These are phyloP conservation scores for Drosophila austrosaltans DNA, from an alignment of 2,888 invertebrate species.

Conservation along the genomic window DNA sequence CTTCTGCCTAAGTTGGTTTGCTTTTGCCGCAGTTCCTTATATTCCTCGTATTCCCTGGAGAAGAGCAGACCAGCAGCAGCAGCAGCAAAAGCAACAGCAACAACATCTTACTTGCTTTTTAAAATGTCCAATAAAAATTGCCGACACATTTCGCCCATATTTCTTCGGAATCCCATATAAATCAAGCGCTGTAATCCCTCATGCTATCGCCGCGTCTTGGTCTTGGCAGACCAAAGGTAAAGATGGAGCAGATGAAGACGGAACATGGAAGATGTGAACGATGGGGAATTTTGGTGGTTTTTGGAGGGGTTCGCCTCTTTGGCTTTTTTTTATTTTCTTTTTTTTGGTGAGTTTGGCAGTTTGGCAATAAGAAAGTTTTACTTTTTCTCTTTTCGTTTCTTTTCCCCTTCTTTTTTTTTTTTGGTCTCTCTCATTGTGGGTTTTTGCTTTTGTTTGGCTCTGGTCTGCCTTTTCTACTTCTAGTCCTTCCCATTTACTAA, in stretches of 20 bases:
- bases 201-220: constrained; percentile 82
- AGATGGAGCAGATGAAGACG: constrained; percentile 21
- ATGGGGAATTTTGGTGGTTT: background rate
- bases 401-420: constrained; percentile 65
- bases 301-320: constrained; percentile 13
- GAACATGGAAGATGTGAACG: constrained; percentile 7
- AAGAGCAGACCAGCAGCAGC: constrained; percentile 29
- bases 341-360: constrained; percentile 71
- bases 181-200: constrained; percentile 84
- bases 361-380: constrained; percentile 79
- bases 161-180: constrained; percentile 84
- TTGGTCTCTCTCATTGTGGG: constrained; percentile 34
- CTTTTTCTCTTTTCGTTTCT: constrained; percentile 63
- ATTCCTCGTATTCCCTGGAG: constrained; percentile 77
- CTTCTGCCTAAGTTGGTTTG: constrained; percentile 6
- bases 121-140: constrained; percentile 85
- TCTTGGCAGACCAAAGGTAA: constrained; percentile 52
- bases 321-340: constrained; percentile 14
- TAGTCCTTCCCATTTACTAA: constrained; percentile 18
- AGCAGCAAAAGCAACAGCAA: constrained; percentile 39
- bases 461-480: constrained; percentile 1
- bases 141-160: constrained; percentile 84
- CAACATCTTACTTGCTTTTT: constrained; percentile 83
- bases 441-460: constrained; percentile 27
- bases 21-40: constrained; percentile 75